Evolutionary conservation across 2,113 vertebrate species (phyloP).

Genomic region (Tretioscincus oriximinensis): DNA sequence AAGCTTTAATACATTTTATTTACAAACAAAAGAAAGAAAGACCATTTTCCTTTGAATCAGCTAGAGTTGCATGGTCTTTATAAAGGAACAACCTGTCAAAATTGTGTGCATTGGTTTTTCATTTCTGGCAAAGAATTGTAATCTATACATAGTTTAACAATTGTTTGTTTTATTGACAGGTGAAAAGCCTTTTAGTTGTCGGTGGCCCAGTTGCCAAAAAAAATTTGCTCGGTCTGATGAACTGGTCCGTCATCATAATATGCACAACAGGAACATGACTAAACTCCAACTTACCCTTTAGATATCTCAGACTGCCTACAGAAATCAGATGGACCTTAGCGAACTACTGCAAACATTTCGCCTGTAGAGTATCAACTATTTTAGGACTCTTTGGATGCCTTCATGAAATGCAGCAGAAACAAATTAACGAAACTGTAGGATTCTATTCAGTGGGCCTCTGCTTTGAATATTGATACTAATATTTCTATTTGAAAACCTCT

Average conservation of each 20-base stretch:
- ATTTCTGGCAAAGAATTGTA: slow-evolving; percentile 18
- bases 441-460: slow-evolving; percentile 49
- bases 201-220: slow-evolving; percentile 98
- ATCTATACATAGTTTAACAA: slow-evolving; percentile 54
- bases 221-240: slow-evolving; percentile 98
- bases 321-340: slow-evolving; percentile 53
- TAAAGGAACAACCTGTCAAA: no score
- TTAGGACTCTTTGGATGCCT: slow-evolving; percentile 55
- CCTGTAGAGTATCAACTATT: slow-evolving; percentile 54
- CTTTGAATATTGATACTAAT: slow-evolving; percentile 4
- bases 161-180: slow-evolving; percentile 80
- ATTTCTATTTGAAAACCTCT: slow-evolving; percentile 26
- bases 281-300: slow-evolving; percentile 92
- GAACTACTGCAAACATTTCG: slow-evolving; percentile 60
- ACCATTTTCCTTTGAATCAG: not conserved
- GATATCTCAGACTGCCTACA: slow-evolving; percentile 60
- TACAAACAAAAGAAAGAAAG: not conserved
- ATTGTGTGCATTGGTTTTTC: not conserved
- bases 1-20: not conserved
- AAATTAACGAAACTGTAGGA: slow-evolving; percentile 57
- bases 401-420: slow-evolving; percentile 47
- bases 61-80: no score
- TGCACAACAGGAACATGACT: slow-evolving; percentile 98
- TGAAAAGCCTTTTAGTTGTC: slow-evolving; percentile 98
- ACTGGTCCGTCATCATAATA: slow-evolving; percentile 97